Evolutionary conservation across 2,797 vertebrate species (phyloP).

Genomic region (Danionella dracula): DNA sequence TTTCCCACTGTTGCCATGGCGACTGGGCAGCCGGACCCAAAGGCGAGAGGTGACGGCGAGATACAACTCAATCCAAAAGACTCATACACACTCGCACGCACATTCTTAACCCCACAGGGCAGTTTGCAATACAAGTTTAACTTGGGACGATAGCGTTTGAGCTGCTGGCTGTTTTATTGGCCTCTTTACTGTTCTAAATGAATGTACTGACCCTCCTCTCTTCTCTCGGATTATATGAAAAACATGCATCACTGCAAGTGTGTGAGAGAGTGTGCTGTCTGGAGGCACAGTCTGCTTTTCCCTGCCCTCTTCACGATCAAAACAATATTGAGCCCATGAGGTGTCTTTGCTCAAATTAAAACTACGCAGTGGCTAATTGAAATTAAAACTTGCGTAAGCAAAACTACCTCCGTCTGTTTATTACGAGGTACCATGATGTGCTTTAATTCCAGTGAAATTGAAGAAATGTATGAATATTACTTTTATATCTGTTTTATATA

Average conservation of each 20-base stretch:
- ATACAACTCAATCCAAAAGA: constrained; percentile 51
- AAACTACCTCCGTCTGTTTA: no score
- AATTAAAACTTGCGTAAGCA: no score
- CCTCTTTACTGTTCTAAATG: constrained; percentile 49
- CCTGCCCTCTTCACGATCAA: constrained; percentile 20
- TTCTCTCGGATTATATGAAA: constrained; percentile 55
- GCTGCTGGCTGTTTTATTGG: constrained; percentile 47
- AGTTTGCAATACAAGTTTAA: constrained; percentile 35
- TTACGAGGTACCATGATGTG: no score
- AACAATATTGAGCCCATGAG: constrained; percentile 16
- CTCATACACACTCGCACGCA: constrained; percentile 30
- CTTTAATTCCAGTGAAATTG: no score
- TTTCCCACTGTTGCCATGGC: constrained; percentile 54
- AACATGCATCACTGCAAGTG: constrained; percentile 54
- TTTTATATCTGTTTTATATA: no score
- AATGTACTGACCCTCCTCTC: constrained; percentile 57
- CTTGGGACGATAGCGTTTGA: constrained; percentile 33
- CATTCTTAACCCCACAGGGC: constrained; percentile 21
- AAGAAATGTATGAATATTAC: no score
- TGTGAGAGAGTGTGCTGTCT: constrained; percentile 23
- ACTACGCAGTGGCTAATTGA: no score
- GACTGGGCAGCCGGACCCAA: constrained; percentile 56
- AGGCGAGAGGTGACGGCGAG: constrained; percentile 53
- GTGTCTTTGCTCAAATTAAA: no score
- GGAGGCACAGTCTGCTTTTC: constrained; percentile 47